phyloP scores from a whole-genome alignment of 1,140 invertebrate genomes.

The Neodiprion lecontei region DNA sequence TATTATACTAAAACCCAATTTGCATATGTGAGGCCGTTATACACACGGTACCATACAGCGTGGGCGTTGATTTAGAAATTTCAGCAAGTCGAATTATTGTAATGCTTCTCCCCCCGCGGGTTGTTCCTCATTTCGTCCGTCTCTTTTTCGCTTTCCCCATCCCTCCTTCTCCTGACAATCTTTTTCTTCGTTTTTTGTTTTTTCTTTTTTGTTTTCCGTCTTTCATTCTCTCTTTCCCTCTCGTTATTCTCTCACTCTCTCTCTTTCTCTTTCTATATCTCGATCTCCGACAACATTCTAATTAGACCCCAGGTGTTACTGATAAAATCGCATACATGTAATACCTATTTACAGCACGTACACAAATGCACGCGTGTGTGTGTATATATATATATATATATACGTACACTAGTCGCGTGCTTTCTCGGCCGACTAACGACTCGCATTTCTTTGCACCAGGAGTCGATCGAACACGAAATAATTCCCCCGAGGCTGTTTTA shows the following conservation, averaged over 20 bases:
- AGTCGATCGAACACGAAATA: background rate
- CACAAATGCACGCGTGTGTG: too few species aligned
- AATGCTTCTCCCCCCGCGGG: background rate
- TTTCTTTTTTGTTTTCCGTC: too few species aligned
- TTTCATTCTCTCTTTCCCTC: background rate
- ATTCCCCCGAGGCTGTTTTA: background rate
- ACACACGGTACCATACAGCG: too few species aligned
- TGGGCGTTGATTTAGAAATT: slow-evolving; percentile 6
- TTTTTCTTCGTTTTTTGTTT: background rate
- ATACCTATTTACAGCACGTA: too few species aligned
- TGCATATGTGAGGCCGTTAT: too few species aligned
- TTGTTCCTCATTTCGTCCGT: background rate
- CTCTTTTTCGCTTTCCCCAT: background rate
- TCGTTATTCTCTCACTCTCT: too few species aligned
- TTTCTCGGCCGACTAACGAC: background rate
- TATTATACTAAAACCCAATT: too few species aligned
- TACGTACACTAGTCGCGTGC: background rate
- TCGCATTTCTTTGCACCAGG: background rate
- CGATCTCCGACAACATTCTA: background rate
- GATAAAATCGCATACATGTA: background rate
- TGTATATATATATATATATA: too few species aligned
- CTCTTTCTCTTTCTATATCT: background rate
- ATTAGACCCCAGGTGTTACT: background rate
- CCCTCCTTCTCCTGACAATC: background rate
- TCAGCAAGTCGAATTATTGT: background rate